Evolutionary conservation across 2,888 invertebrate genomes (phyloP).

Genomic region (Cylloceria caligata): DNA sequence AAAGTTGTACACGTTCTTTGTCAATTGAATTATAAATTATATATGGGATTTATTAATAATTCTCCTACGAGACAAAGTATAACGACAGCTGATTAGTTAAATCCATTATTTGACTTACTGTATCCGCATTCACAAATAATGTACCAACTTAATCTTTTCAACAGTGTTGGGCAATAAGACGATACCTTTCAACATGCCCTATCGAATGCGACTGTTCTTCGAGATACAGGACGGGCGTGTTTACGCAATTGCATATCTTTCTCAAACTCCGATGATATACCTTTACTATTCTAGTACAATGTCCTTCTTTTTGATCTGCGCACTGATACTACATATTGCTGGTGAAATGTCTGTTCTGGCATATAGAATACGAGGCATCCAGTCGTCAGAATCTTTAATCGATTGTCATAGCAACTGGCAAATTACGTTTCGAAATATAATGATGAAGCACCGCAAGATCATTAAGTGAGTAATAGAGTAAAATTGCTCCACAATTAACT

Average conservation of each 20-base stretch:
- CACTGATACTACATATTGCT: constrained; percentile 54
- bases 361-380: constrained; percentile 45
- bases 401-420: neutral
- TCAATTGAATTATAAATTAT: too few relatives aligned
- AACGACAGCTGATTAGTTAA: too few relatives aligned
- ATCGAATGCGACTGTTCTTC: too few relatives aligned
- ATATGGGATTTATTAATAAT: too few relatives aligned
- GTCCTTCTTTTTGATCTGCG: constrained; percentile 48
- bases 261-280: constrained; percentile 55
- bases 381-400: neutral
- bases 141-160: too few relatives aligned
- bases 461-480: constrained; percentile 40
- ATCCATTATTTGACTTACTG: too few relatives aligned
- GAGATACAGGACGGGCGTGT: constrained; percentile 46
- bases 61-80: too few relatives aligned
- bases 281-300: constrained; percentile 51
- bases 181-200: constrained; percentile 39
- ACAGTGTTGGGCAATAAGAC: constrained; percentile 52
- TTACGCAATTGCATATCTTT: too few relatives aligned
- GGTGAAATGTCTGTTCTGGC: constrained; percentile 59
- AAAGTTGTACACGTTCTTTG: too few relatives aligned
- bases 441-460: constrained; percentile 43
- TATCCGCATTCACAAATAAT: too few relatives aligned
- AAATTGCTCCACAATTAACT: too few relatives aligned
- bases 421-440: constrained; percentile 33